Percentiles rank a stretch among this genome's conserved stretches.
phyloP scores from a whole-genome alignment of 1,140 invertebrate species.

The Protaetia brevitarsis region DNA sequence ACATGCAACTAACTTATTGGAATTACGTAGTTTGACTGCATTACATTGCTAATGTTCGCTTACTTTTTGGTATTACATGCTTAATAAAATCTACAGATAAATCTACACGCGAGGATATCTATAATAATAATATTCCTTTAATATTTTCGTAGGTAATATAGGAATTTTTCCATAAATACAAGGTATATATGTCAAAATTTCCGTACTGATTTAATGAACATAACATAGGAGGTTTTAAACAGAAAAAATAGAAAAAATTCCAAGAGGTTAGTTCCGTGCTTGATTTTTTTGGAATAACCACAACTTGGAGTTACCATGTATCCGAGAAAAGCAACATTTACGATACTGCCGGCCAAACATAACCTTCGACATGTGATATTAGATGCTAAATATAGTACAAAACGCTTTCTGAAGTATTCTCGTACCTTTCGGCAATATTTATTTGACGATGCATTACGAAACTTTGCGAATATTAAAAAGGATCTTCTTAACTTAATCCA shows the following conservation, averaged over 20 bases:
- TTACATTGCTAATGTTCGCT: too few species aligned
- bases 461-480: background rate
- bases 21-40: too few species aligned
- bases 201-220: background rate
- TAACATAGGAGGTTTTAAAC: too few species aligned
- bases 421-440: background rate
- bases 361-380: conserved; percentile 13
- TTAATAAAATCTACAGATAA: too few species aligned
- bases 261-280: too few species aligned
- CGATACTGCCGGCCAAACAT: conserved; percentile 9
- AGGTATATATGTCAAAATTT: conserved; percentile 6
- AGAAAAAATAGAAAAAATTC: too few species aligned
- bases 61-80: too few species aligned
- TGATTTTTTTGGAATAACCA: background rate
- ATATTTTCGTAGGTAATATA: background rate
- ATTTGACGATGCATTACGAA: background rate
- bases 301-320: background rate
- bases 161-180: background rate
- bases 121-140: background rate
- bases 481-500: background rate
- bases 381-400: conserved; percentile 11
- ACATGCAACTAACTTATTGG: too few species aligned
- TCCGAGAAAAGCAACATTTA: background rate
- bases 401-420: background rate
- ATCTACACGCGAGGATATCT: background rate